Base-by-base conservation (phyloP, 2,113 vertebrate species). In the Grammomys dolichurus region DNA sequence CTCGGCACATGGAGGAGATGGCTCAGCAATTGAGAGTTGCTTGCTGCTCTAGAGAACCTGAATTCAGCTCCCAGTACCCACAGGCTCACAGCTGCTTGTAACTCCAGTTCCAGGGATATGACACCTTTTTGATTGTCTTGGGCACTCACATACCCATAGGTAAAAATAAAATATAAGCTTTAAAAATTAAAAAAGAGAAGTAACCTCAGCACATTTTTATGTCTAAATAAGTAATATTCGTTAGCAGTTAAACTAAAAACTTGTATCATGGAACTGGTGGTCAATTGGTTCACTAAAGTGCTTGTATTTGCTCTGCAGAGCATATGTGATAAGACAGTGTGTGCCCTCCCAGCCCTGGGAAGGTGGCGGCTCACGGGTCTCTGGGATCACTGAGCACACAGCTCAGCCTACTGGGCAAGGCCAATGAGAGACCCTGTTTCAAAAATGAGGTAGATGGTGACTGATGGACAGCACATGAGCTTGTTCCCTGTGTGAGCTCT, bases 201-300 rank as follows among this genome's bases (percentile, higher is more conserved):
- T 1, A 17, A 51, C 10, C 28, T 77, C 28, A 5, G 54, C 60
- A 19, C 13, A 70, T 87, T 70, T 87, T 60, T 87, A 87, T 54
- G 26, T 72, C 24, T 91, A 90, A 93, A 63, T 63, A 80, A 94
- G 20, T 76, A 54, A n/a, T 40, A 31, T 75, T 51, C 40, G 20
- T 95, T 89, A 48, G 46, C 58, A 91, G 36, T 89, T 56, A 95
- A 85, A 89, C 54, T 58, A 85, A 60, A 56, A 89, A 84, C 17
- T 84, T 95, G 28, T 33, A 43, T 89, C 4, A 0, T 69, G 63
- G 28, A 67, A 36, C 19, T 86, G 28, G 19, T 36, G 28, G 31
- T 22, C 60, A 87, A 19, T 33, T 70, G 11, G 7, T 24, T 51
- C 19, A 70, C 33, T 14, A 70, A 85, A 87, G 46, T n/a, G 65